phyloP scores from a whole-genome alignment of 2,797 vertebrate genomes.

The Apogon hyalosoma region DNA sequence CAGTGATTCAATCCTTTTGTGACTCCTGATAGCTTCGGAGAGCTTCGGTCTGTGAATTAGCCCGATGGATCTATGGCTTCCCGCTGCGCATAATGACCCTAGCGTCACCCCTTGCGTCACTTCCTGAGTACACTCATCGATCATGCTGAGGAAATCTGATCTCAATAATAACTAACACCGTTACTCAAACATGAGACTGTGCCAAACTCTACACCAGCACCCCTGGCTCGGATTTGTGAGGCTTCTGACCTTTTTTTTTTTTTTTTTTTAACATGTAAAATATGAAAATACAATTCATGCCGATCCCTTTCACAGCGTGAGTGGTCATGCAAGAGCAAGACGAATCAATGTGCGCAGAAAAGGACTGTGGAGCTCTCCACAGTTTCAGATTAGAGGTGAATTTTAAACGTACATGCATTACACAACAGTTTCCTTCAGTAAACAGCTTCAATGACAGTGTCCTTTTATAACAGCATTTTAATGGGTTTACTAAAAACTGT shows the following conservation, averaged over 20 bases:
- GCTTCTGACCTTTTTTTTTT: conserved; percentile 49
- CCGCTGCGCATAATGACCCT: conserved; percentile 58
- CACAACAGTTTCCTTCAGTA: conserved; percentile 3
- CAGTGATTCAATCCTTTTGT: conserved; percentile 38
- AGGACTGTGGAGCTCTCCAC: conserved; percentile 18
- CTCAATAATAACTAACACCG: conserved; percentile 68
- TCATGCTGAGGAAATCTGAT: conserved; percentile 67
- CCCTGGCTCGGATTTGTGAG: conserved; percentile 53
- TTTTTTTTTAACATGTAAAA: conserved; percentile 55
- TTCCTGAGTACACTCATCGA: conserved; percentile 53
- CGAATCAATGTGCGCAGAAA: conserved; percentile 29
- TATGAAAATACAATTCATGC: conserved; percentile 71
- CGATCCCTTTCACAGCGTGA: conserved; percentile 59
- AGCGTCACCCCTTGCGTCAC: conserved; percentile 41
- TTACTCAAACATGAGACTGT: conserved; percentile 69
- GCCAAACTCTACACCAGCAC: conserved; percentile 18
- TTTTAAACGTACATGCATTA: conserved; percentile 9
- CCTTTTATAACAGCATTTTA: too few species aligned
- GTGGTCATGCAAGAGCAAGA: conserved; percentile 43
- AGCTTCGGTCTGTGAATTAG: conserved; percentile 54
- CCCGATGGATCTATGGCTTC: conserved; percentile 38
- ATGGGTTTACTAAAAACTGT: too few species aligned
- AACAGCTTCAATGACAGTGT: too few species aligned
- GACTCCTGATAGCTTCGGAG: conserved; percentile 49
- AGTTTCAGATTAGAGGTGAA: conserved; percentile 7